Percentiles rank a stretch among this genome's conserved stretches.
These are phyloP conservation scores for Drosophila bocki DNA, from an alignment of 1,140 invertebrate species.

Conservation along the genomic window DNA sequence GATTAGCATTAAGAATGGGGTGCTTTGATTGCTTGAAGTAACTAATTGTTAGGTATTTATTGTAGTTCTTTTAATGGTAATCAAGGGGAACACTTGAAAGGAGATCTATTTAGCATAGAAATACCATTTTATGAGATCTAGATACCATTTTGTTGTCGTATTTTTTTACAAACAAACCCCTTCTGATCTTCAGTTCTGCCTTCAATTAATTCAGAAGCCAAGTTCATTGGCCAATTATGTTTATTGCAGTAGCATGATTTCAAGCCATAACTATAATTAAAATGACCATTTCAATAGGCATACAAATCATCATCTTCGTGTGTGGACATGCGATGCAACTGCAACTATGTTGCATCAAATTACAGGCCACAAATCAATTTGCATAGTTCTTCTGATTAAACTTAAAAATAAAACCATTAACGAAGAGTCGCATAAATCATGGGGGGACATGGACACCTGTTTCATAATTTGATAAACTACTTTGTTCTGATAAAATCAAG, in stretches of 20 bases:
- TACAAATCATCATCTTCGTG: conserved; percentile 1
- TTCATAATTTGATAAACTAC: conserved; percentile 32
- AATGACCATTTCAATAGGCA: neutral
- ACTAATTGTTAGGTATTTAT: neutral
- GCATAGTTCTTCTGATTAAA: conserved; percentile 37
- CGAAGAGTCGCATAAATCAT: conserved; percentile 39
- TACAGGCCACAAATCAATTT: conserved; percentile 32
- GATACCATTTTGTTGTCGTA: no score
- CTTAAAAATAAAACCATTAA: conserved; percentile 9
- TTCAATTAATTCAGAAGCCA: conserved; percentile 23
- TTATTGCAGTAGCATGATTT: conserved; percentile 10
- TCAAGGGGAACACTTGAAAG: neutral
- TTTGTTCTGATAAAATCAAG: conserved; percentile 26
- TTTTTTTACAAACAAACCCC: neutral
- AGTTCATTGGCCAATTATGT: conserved; percentile 40
- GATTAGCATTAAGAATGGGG: neutral
- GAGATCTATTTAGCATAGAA: no score
- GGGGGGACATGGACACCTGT: conserved; percentile 33
- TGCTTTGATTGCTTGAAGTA: neutral
- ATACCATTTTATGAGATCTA: no score
- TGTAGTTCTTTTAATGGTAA: neutral
- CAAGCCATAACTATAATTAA: conserved; percentile 24
- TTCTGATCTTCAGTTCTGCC: neutral
- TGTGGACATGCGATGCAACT: conserved; percentile 29
- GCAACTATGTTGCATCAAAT: conserved; percentile 23